These are phyloP conservation scores for Agonopterix subpropinquella DNA, from an alignment of 2,888 invertebrate genomes.

Conservation along the genomic window DNA sequence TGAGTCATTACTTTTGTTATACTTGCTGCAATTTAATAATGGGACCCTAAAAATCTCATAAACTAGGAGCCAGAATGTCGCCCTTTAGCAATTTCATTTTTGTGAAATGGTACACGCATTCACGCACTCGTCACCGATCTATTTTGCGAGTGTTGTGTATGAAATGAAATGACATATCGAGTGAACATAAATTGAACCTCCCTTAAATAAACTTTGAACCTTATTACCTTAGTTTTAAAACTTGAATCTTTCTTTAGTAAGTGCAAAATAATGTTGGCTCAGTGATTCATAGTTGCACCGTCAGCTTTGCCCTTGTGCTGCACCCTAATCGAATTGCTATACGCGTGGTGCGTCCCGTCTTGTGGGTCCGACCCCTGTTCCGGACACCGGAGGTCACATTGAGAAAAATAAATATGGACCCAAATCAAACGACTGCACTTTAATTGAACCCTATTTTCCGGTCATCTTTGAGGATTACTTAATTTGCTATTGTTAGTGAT, in stretches of 20 bases:
- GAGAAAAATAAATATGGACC: slow-evolving; percentile 68
- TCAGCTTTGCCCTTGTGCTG: slow-evolving; percentile 63
- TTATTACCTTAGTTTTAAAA: slow-evolving; percentile 8
- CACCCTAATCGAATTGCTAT: slow-evolving; percentile 72
- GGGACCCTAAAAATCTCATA: slow-evolving; percentile 41
- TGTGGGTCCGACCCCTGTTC: slow-evolving; percentile 59
- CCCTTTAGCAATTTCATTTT: slow-evolving; percentile 69
- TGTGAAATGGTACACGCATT: slow-evolving; percentile 56
- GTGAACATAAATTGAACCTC: slow-evolving; percentile 19
- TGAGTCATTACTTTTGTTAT: slow-evolving; percentile 9
- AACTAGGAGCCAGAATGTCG: slow-evolving; percentile 47
- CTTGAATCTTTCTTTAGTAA: background rate
- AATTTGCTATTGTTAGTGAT: slow-evolving; percentile 51
- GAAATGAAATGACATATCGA: slow-evolving; percentile 66
- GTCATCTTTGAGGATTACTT: slow-evolving; percentile 57
- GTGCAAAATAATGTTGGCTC: slow-evolving; percentile 22
- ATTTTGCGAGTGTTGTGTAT: slow-evolving; percentile 69
- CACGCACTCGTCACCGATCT: slow-evolving; percentile 65
- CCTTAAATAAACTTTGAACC: slow-evolving; percentile 7
- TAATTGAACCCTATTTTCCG: slow-evolving; percentile 62
- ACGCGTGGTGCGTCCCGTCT: slow-evolving; percentile 67
- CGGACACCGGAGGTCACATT: slow-evolving; percentile 61
- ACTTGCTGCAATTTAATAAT: slow-evolving; percentile 23
- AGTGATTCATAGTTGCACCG: slow-evolving; percentile 48
- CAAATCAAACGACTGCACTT: slow-evolving; percentile 60